Base-by-base conservation (phyloP, 2,113 vertebrate species). In the Catharus bicknelli region DNA sequence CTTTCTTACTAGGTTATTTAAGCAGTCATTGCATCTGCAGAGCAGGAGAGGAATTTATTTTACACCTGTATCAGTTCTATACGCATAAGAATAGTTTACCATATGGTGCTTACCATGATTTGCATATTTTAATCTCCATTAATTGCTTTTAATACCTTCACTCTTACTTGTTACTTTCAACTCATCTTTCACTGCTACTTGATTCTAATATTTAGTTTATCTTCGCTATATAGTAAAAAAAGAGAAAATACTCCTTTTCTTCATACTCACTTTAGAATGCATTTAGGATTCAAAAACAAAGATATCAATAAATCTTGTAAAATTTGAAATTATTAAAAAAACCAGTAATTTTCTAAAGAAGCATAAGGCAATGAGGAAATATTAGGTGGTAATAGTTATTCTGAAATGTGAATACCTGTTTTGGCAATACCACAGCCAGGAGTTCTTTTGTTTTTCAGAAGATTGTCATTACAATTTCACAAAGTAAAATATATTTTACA, bases 121-220 rank as follows among this genome's bases (percentile, higher is more conserved):
- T 95, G 74, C 66, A 83, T 97, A 88, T 94, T 97, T 96, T 95
- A 94, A 82, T 80, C 70, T 95, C 97, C 73, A 90, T 96, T 97
- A 94, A 88, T 96, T 95, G 59, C 90, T 97, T 92, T 91, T 93
- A 84, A 47, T 91, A 53, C 68, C 62, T 83, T 92, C 76, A 72
- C 26, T 93, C 32, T 84, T 94, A 59, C 36, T 93, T 96, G 36
- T 82, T 94, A 43, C 38, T 88, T 93, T 90, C 88, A 72, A 75
- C 90, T 53, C 64, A 53, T 95, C 57, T 92, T 91, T 68, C 86
- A 26, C 34, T 90, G 45, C 54, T 86, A 75, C 21, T 94, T 83
- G 45, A 87, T 72, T 94, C 87, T 57, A 84, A 68, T 86, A 64
- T 81, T 87, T 95, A 22, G 7, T 86, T 94, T 70, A 70, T 92